Evolutionary conservation across 2,888 invertebrate genomes (phyloP).

Genomic region (Megastigmus dorsalis): DNA sequence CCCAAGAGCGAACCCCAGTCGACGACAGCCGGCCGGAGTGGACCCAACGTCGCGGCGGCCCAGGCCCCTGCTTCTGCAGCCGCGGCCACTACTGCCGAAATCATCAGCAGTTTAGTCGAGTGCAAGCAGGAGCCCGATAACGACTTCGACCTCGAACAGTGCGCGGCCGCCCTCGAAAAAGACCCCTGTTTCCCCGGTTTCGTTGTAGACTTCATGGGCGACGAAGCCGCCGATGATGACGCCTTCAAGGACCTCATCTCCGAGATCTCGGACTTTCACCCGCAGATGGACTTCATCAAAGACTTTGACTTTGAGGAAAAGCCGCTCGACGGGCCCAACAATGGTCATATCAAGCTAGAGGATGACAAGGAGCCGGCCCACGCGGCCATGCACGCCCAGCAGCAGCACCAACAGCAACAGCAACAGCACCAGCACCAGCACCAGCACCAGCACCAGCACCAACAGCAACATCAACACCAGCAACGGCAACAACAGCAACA

Average conservation of each 20-base stretch:
- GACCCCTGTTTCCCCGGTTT: constrained; percentile 88
- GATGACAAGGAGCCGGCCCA: constrained; percentile 71
- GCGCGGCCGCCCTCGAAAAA: constrained; percentile 89
- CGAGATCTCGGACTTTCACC: constrained; percentile 88
- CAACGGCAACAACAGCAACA: constrained; percentile 65
- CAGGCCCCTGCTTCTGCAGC: constrained; percentile 61
- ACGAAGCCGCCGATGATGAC: constrained; percentile 87
- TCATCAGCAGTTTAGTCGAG: constrained; percentile 83
- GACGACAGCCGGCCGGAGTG: constrained; percentile 57
- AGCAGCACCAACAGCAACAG: constrained; percentile 68
- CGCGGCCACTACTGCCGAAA: constrained; percentile 65
- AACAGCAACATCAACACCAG: constrained; percentile 66
- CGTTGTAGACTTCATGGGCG: constrained; percentile 87
- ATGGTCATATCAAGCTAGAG: constrained; percentile 71
- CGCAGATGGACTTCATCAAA: constrained; percentile 83
- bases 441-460: constrained; percentile 67
- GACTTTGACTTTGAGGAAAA: constrained; percentile 85
- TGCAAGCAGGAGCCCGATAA: constrained; percentile 90
- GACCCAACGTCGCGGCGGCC: constrained; percentile 52
- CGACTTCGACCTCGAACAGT: constrained; percentile 89
- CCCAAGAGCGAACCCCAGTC: constrained; percentile 75
- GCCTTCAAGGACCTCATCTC: constrained; percentile 91
- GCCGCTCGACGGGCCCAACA: constrained; percentile 57
- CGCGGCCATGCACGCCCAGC: constrained; percentile 57
- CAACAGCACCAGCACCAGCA: constrained; percentile 66